Evolutionary conservation across 2,888 invertebrate genomes (phyloP), one percentile per base, ranked within the genome.

Genomic region (Agonopterix arenella): DNA sequence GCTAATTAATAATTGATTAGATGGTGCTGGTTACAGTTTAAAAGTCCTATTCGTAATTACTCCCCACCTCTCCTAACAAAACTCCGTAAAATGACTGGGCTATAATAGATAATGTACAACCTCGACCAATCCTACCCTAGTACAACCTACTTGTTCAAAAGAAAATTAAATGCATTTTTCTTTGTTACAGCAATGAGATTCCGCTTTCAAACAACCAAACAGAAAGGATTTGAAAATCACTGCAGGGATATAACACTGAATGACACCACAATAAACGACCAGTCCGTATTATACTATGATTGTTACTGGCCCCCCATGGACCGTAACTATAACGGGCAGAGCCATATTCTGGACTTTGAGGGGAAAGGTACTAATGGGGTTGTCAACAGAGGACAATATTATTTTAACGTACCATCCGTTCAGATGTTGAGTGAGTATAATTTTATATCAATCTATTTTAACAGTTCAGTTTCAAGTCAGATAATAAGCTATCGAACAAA

Each of bases 221-320:
- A 66, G 43, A 62, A 60, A 2, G 59, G 51, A 4, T 40, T n/a
- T 40, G 70, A 70, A 16, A 81, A 83, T 47, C 85, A 88, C 54
- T 88, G 89, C 65, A 74, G 85, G 11, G 80, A 81, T 46, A 86
- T 89, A 11, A 72, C 74, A 1, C 72, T 89, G 53, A 81, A 84
- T 43, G 73, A 84, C 51, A 72, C 80, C 0, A 71, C 71, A 0
- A 70, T 88, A 4, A 77, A 84, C 40, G 84, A 84, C 40, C 76
- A 77, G 7, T 88, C 88, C 0, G 79, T 86, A 1, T 57, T 89
- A 9, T 89, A 84, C 58, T 88, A 89, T 49, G 84, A 89, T 51
- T 89, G 89, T 52, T 88, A 83, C 53, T 86, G 86, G 88, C 73
- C 82, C 0, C 59, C 65, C 11, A 73, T 74, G 0, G 77, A 80